Evolutionary conservation across 2,888 invertebrate genomes (phyloP).

Genomic region (Standfussiana lucernea): DNA sequence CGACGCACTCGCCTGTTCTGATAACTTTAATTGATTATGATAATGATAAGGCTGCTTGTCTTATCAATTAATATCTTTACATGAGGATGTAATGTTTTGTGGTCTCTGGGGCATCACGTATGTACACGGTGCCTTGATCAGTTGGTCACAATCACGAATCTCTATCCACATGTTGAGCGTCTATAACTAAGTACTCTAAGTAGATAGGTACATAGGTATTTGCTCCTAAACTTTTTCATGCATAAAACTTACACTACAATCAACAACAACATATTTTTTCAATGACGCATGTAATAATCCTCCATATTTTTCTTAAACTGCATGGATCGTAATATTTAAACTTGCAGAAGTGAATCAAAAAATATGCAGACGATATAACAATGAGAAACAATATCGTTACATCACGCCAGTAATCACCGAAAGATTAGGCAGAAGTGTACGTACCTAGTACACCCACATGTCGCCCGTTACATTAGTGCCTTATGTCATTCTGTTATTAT

Average conservation of each 20-base stretch:
- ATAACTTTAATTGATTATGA: conserved; percentile 56
- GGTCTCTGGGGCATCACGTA: neutral
- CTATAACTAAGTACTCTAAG: neutral
- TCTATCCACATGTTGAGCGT: neutral
- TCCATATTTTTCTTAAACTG: neutral
- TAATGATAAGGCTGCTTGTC: conserved; percentile 24
- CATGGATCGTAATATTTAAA: neutral
- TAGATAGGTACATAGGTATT: neutral
- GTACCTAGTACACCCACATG: too few relatives aligned
- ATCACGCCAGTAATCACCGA: too few relatives aligned
- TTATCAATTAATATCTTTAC: conserved; percentile 34
- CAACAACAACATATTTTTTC: too few relatives aligned
- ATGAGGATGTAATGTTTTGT: neutral
- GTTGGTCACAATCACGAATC: neutral
- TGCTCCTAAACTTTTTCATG: neutral
- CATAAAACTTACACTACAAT: neutral
- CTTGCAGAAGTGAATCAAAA: neutral
- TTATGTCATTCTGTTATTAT: neutral
- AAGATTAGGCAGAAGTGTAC: neutral
- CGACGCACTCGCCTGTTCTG: conserved; percentile 17
- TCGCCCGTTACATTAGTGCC: too few relatives aligned
- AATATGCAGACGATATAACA: neutral
- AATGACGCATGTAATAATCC: neutral
- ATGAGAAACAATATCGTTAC: too few relatives aligned
- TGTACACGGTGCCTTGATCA: neutral